Conservation (phyloP, 2,888 invertebrate species). For the Drosophila yooni region DNA sequence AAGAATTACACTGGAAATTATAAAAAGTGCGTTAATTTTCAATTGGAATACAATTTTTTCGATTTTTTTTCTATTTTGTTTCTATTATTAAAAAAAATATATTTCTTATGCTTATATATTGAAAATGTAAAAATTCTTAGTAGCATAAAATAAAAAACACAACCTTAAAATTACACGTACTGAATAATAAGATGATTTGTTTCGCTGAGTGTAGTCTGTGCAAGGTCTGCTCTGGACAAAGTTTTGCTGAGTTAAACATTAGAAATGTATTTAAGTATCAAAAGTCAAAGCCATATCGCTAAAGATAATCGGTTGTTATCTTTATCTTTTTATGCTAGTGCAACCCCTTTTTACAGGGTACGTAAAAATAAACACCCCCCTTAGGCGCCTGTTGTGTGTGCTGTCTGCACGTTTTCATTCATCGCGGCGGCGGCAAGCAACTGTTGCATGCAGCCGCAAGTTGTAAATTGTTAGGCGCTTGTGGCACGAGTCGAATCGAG, state of each 20-base stretch:
- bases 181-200: neutral
- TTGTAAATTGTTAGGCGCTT: slow-evolving; percentile 61
- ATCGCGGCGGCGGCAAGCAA: slow-evolving; percentile 46
- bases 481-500: slow-evolving; percentile 53
- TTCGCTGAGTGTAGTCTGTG: neutral
- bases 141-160: neutral
- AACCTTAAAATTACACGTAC: neutral
- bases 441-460: slow-evolving; percentile 70
- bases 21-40: no score
- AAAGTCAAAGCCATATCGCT: neutral
- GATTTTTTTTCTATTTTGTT: no score
- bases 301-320: neutral
- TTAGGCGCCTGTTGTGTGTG: slow-evolving; percentile 15
- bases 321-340: neutral
- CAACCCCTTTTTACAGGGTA: slow-evolving; percentile 2
- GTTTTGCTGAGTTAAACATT: neutral
- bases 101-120: neutral
- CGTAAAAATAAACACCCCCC: neutral
- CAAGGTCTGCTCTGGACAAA: neutral
- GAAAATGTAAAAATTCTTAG: no score
- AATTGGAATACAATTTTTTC: no score
- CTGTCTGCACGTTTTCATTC: slow-evolving; percentile 70
- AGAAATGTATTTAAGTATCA: neutral
- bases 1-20: neutral
- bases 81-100: neutral